Evolutionary conservation across 2,797 vertebrate genomes (phyloP).

Genomic region (Knipowitschia caucasica): DNA sequence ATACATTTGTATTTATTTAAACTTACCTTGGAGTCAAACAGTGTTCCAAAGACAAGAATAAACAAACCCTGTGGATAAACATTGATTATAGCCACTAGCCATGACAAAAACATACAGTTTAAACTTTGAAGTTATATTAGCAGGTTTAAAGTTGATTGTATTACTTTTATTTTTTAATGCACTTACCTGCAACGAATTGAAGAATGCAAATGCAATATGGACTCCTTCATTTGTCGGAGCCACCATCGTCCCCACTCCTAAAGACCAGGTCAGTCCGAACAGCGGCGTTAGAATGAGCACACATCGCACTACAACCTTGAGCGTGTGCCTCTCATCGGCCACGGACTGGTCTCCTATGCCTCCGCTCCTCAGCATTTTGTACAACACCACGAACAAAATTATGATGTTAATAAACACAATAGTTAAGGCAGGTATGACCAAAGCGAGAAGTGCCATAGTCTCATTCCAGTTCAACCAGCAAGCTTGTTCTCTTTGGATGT

Average conservation of each 20-base stretch:
- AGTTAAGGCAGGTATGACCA: slow-evolving; percentile 80
- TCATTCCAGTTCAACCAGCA: slow-evolving; percentile 88
- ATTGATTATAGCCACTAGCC: neutral
- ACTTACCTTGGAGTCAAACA: slow-evolving; percentile 71
- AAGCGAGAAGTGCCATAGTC: slow-evolving; percentile 82
- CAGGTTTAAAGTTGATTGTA: no score
- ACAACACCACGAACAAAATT: slow-evolving; percentile 80
- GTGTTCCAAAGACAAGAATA: slow-evolving; percentile 72
- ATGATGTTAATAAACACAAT: slow-evolving; percentile 82
- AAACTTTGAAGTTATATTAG: no score
- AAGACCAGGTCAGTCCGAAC: slow-evolving; percentile 88
- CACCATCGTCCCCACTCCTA: slow-evolving; percentile 80
- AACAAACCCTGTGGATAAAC: slow-evolving; percentile 75
- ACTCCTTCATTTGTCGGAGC: slow-evolving; percentile 37
- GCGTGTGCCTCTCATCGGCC: slow-evolving; percentile 75
- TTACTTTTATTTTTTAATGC: neutral
- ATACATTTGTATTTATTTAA: neutral
- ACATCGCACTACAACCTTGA: slow-evolving; percentile 83
- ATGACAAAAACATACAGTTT: no score
- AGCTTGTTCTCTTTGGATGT: slow-evolving; percentile 46
- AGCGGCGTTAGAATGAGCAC: slow-evolving; percentile 86
- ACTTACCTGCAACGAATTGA: slow-evolving; percentile 76
- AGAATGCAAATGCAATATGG: slow-evolving; percentile 70
- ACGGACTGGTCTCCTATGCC: slow-evolving; percentile 75
- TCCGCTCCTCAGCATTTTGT: slow-evolving; percentile 83